Evolutionary conservation across 92 coral and sea anemone species (phyloP), one percentile per base, ranked within the genome.

Genomic region (Plumapathes pennacea): DNA sequence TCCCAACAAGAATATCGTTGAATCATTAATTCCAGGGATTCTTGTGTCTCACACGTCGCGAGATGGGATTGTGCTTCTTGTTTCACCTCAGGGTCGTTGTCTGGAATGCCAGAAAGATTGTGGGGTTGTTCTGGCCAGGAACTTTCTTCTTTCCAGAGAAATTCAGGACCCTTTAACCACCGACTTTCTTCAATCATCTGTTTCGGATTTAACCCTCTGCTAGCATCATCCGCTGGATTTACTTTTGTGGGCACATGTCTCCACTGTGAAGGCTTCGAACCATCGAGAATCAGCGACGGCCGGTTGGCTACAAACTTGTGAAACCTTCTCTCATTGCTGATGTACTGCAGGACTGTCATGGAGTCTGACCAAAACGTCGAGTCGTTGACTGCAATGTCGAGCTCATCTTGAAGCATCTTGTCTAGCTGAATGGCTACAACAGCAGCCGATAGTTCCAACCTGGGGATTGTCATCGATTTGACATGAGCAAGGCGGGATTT

Each of bases 41-140:
- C 43, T 13, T 21, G 18, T 2, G 25, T 18, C 17, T 28, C 5
- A 13, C n/a, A 29, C 1, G 56, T 36, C 32, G 28, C 25, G 18
- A 28, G 69, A 17, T 49, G 54, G 56, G 13, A 36, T 21, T 28
- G 54, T 29, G 24, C 30, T 12, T 47, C 28, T 55, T 45, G 10
- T 41, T 42, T 54, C 25, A 68, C 27, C 45, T 68, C 64, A 10
- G 76, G 57, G 44, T 69, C 76, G 17, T 69, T 29, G 1, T 69
- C 76, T 10, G 67, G 19, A 57, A 56, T 37, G 3, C 0, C 14
- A 17, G 15, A 34, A 11, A 57, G 40, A 0, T 23, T 11, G 26
- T 14, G 6, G 7, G 48, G 19, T 13, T 13, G 33, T 8, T 26
- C 26, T 38, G 8, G 40, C 40, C 40, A 34, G n/a, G 45, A 57